A percentile compares a stretch with the other conserved stretches of the same genome.
Evolutionary conservation across 2,797 vertebrate species (phyloP).

Genomic region (Menidia menidia): DNA sequence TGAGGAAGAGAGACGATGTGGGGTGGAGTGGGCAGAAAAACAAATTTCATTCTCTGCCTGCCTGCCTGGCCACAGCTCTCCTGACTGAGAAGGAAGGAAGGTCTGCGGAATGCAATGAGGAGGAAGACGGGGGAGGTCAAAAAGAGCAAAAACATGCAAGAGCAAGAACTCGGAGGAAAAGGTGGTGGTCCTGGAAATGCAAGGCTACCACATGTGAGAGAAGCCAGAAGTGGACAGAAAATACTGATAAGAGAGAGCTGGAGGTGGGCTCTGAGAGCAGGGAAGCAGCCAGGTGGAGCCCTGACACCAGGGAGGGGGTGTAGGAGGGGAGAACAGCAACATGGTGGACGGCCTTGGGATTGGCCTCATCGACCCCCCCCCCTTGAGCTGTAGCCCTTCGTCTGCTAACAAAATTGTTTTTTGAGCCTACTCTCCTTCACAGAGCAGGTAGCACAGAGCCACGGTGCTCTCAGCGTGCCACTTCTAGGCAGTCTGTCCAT

Average conservation of each 20-base stretch:
- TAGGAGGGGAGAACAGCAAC: not conserved
- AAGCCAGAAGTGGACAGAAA: conserved; percentile 17
- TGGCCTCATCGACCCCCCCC: conserved; percentile 9
- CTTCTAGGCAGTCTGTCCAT: conserved; percentile 67
- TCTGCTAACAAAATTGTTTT: conserved; percentile 56
- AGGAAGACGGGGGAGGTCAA: not conserved
- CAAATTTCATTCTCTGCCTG: conserved; percentile 68
- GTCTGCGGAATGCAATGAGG: conserved; percentile 35
- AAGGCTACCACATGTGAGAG: conserved; percentile 15
- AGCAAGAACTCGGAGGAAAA: conserved; percentile 15
- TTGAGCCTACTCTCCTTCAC: conserved; percentile 58
- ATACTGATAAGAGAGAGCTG: conserved; percentile 24
- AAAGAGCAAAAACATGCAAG: conserved; percentile 20
- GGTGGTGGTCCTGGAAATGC: conserved; percentile 4
- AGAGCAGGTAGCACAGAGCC: conserved; percentile 58
- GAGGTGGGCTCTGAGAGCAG: not conserved
- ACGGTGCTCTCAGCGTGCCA: conserved; percentile 60
- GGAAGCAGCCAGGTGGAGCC: conserved; percentile 19
- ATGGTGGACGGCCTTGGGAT: conserved; percentile 23
- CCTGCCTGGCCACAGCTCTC: conserved; percentile 43
- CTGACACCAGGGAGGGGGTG: conserved; percentile 9
- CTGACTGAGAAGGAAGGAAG: conserved; percentile 46
- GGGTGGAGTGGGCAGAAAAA: conserved; percentile 65
- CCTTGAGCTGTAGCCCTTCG: conserved; percentile 47
- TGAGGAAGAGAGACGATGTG: conserved; percentile 51